phyloP scores from a whole-genome alignment of 1,140 invertebrate genomes.

The Helicorthomorpha holstii region DNA sequence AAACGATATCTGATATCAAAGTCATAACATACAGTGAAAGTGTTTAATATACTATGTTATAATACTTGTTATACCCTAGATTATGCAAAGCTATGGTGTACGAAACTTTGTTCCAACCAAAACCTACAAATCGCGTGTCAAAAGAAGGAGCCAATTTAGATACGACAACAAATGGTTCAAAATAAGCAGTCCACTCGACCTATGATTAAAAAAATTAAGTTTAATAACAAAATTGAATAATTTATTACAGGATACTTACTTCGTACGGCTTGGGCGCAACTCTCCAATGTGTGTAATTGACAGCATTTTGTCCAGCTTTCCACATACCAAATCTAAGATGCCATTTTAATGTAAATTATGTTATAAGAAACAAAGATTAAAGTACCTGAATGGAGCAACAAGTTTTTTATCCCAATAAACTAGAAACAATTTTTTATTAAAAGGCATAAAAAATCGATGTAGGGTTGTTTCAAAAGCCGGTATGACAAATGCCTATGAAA shows the following conservation, averaged over 20 bases:
- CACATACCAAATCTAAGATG: neutral
- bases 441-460: neutral
- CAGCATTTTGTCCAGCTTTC: neutral
- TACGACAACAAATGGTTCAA: constrained; percentile 29
- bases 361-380: too few relatives aligned
- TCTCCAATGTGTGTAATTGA: neutral
- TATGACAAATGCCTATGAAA: neutral
- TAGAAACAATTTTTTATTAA: neutral
- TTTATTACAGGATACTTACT: neutral
- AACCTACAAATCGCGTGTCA: constrained; percentile 59
- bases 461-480: neutral
- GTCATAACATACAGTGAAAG: neutral
- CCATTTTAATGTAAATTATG: too few relatives aligned
- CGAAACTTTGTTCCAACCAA: constrained; percentile 81
- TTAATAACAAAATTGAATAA: neutral
- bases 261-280: neutral
- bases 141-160: constrained; percentile 18
- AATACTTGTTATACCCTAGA: constrained; percentile 14
- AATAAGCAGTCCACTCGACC: constrained; percentile 24
- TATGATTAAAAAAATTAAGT: neutral
- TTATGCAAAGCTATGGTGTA: constrained; percentile 28
- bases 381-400: neutral
- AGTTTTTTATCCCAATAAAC: neutral
- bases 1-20: neutral
- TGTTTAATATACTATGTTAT: neutral